These are phyloP conservation scores for Antitype chi DNA, from an alignment of 2,888 invertebrate genomes.

Conservation along the genomic window DNA sequence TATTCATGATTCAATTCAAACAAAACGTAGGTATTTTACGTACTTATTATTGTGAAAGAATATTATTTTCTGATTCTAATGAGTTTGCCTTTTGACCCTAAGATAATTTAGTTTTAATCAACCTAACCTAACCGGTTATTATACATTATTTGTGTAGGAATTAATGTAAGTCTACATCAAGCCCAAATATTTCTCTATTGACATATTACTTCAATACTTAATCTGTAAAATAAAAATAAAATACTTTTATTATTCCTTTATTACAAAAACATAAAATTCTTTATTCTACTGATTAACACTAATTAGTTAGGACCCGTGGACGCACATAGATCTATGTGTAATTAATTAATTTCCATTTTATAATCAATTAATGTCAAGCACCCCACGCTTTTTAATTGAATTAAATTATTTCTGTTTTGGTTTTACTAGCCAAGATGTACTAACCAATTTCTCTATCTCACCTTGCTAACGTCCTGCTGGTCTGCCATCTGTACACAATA, in stretches of 20 bases:
- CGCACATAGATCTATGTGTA: too few relatives aligned
- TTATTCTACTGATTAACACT: neutral
- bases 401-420: too few relatives aligned
- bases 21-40: neutral
- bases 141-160: neutral
- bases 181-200: neutral
- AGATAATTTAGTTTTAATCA: neutral
- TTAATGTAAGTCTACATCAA: neutral
- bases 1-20: slow-evolving; percentile 21
- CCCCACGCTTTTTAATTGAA: too few relatives aligned
- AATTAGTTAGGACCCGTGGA: neutral
- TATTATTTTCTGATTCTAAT: neutral
- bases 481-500: neutral
- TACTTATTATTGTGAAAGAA: neutral
- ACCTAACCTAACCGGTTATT: slow-evolving; percentile 19
- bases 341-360: too few relatives aligned
- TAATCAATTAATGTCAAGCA: too few relatives aligned
- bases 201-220: neutral
- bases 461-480: neutral
- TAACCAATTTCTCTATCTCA: neutral
- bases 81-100: neutral
- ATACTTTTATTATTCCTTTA: neutral
- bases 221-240: neutral
- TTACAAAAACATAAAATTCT: neutral
- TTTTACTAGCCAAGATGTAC: neutral